phyloP scores from a whole-genome alignment of 2,113 vertebrate species.

The Felis catus region DNA sequence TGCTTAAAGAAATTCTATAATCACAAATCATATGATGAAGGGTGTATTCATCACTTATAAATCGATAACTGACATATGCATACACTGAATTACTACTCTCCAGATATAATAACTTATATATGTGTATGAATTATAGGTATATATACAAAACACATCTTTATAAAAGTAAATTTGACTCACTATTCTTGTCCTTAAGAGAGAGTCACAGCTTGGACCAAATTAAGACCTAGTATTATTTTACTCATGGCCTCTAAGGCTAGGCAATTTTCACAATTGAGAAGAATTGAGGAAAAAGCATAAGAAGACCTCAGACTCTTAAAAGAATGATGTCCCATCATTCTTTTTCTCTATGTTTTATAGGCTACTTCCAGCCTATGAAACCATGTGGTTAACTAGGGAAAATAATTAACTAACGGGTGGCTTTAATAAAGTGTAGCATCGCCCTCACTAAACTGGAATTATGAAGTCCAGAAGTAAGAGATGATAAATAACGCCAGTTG shows the following conservation, averaged over 20 bases:
- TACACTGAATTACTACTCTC: neutral
- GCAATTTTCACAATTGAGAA: neutral
- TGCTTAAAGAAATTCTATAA: neutral
- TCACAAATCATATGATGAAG: neutral
- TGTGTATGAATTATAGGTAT: neutral
- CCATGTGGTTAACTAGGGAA: neutral
- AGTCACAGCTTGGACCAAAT: neutral
- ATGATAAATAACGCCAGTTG: neutral
- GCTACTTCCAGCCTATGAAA: neutral
- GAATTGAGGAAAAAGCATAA: neutral
- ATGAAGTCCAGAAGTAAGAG: neutral
- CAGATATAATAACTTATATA: neutral
- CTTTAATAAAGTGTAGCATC: neutral
- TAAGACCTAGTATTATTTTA: conserved; percentile 5
- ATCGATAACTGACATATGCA: neutral
- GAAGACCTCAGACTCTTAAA: neutral
- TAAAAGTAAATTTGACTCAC: neutral
- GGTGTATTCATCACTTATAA: neutral
- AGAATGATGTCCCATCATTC: neutral
- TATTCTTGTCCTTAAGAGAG: neutral
- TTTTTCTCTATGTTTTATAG: neutral
- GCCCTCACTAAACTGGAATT: neutral
- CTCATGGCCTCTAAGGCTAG: neutral
- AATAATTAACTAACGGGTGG: neutral
- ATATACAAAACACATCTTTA: neutral